Percentiles rank a stretch among this genome's conserved stretches.
Conservation (phyloP, 2,888 invertebrate genomes). For the Athalia cordata region DNA sequence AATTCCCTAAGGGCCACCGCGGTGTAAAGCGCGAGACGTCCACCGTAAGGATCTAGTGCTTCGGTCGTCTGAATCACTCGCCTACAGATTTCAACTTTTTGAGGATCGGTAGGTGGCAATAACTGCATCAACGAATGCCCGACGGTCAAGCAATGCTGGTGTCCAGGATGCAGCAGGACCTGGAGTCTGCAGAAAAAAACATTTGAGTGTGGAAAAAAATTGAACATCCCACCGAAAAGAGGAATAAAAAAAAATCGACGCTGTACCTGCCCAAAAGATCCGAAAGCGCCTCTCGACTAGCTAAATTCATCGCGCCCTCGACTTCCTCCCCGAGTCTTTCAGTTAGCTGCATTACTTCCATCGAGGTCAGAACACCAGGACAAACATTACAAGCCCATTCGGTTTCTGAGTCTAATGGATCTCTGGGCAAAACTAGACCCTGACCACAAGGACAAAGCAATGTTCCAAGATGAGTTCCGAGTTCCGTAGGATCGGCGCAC, state of each 20-base stretch:
- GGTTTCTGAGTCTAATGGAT: slow-evolving; percentile 82
- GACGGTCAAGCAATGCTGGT: slow-evolving; percentile 88
- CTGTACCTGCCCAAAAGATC: slow-evolving; percentile 80
- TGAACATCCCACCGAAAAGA: not conserved
- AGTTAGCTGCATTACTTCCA: slow-evolving; percentile 81
- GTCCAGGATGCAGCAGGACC: slow-evolving; percentile 84
- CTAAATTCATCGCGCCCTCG: slow-evolving; percentile 80
- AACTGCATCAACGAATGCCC: slow-evolving; percentile 89
- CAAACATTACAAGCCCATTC: slow-evolving; percentile 88
- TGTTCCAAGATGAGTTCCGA: slow-evolving; percentile 84
- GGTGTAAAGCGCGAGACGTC: slow-evolving; percentile 84
- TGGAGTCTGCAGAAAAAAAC: slow-evolving; percentile 58
- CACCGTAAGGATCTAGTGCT: slow-evolving; percentile 83
- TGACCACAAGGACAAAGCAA: slow-evolving; percentile 81
- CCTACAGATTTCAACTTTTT: slow-evolving; percentile 81
- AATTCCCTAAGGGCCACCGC: slow-evolving; percentile 87
- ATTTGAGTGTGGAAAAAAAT: slow-evolving; percentile 7
- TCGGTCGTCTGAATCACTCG: slow-evolving; percentile 80
- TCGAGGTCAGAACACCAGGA: slow-evolving; percentile 78
- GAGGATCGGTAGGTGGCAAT: slow-evolving; percentile 77
- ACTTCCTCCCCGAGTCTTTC: slow-evolving; percentile 87
- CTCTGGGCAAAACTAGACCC: slow-evolving; percentile 82
- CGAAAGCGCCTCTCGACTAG: slow-evolving; percentile 79
- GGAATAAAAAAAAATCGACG: not conserved
- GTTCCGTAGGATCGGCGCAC: slow-evolving; percentile 87